Base-by-base conservation (phyloP, 2,888 invertebrate genomes). In the Agrypnus murinus region DNA sequence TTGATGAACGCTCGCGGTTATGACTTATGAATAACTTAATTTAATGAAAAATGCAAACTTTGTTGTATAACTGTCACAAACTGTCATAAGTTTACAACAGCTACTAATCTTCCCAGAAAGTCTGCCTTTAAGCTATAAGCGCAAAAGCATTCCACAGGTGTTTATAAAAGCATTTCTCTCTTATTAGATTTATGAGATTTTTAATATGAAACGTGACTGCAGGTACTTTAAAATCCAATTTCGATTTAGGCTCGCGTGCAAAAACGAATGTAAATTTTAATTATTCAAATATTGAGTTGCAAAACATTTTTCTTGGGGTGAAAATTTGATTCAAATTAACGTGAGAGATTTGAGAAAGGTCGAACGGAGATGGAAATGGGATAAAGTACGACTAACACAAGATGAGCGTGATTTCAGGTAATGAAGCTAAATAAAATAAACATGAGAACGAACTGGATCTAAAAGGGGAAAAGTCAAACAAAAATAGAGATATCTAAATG, bases 81-180 rank as follows among this genome's bases (percentile, higher is more conserved):
- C 4, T 55, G 17, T 55, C 55, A 36, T 9, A 55, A 55, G n/a
- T 55, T 1, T 55, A 55, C 55, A 55, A 53, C 31, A 25, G 6
- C 50, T 12, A 50, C 55, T 55, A 55, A 55, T 55, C 55, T 55
- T 55, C 34, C n/a, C 14, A 31, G 36, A n/a, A n/a, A 25, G 25
- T 25, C 12, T 53, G 12, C 55, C 34, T 32, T 38, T 55, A 34
- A 55, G 36, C 36, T 31, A n/a, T n/a, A n/a, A 14, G 25, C 55
- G 55, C 36, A 55, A 17, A 38, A 34, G 34, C 14, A 55, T 55
- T 36, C 55, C 19, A 55, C 55, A 55, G 55, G 55, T 55, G 55
- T 36, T 36, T 55, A 5, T 3, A 31, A n/a, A 34, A 55, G 25
- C 25, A 31, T 6, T 34, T 55, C 34, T 9, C 36, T 14, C 8